A percentile compares a stretch with the other conserved stretches of the same genome.
phyloP scores from a whole-genome alignment of 2,113 vertebrate species.

The Lophura nycthemera region DNA sequence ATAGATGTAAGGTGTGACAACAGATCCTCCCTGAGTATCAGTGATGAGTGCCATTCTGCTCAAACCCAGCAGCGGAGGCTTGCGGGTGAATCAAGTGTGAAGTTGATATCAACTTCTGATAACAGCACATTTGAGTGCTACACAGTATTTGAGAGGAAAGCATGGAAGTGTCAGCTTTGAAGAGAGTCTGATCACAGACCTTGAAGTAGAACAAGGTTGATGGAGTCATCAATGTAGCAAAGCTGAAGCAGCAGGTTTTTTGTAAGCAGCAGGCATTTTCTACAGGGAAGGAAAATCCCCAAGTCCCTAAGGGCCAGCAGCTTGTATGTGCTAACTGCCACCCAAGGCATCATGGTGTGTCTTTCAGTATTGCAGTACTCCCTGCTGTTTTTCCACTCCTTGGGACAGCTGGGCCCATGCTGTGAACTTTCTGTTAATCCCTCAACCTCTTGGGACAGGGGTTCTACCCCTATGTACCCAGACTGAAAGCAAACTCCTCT shows the following conservation, averaged over 20 bases:
- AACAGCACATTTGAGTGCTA: rapidly evolving
- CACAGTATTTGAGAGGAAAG: not conserved
- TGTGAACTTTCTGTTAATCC: slow-evolving; percentile 25
- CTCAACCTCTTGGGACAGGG: not conserved
- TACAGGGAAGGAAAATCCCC: not conserved
- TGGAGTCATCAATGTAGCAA: not conserved
- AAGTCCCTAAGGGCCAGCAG: not conserved
- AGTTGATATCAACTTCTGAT: rapidly evolving
- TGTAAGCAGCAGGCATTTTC: slow-evolving; percentile 40
- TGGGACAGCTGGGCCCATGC: not conserved
- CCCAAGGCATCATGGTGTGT: not conserved
- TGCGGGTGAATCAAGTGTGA: not conserved
- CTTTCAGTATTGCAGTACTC: slow-evolving; percentile 27
- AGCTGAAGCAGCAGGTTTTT: not conserved
- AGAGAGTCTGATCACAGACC: not conserved
- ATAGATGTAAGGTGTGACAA: not conserved
- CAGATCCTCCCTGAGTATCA: not conserved
- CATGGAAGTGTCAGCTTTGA: rapidly evolving
- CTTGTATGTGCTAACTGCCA: not conserved
- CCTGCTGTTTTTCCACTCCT: slow-evolving; percentile 2
- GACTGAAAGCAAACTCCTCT: not conserved
- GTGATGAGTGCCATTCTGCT: rapidly evolving
- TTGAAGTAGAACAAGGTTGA: not conserved
- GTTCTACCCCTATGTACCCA: not conserved
- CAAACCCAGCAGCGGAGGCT: not conserved